A percentile compares a stretch with the other conserved stretches of the same genome.
These are phyloP conservation scores for Enhydra lutris DNA, from an alignment of 2,113 vertebrate genomes.

Conservation along the genomic window DNA sequence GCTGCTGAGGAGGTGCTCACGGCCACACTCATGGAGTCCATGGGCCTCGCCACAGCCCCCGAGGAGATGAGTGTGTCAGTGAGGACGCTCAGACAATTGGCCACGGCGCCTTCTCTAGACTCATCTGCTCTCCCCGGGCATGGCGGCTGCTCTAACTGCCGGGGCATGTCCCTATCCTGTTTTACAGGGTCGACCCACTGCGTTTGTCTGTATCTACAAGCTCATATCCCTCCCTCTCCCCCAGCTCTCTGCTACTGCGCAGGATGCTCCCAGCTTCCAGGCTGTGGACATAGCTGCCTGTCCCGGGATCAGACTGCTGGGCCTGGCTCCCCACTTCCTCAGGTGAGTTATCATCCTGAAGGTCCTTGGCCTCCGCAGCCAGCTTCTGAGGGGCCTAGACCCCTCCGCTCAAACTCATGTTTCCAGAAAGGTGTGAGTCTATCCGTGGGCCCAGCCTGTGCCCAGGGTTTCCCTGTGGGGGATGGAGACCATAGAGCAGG, in stretches of 20 bases:
- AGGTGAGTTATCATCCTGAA: background rate
- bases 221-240: background rate
- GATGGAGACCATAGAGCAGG: fast-evolving
- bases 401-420: background rate
- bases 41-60: background rate
- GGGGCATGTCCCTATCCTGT: background rate
- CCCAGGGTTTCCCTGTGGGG: background rate
- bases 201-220: background rate
- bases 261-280: background rate
- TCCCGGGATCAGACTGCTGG: background rate
- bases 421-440: background rate
- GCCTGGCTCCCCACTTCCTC: background rate
- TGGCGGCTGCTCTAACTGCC: background rate
- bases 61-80: background rate
- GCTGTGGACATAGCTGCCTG: background rate
- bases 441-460: background rate
- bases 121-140: background rate
- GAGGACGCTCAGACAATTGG: too few relatives aligned
- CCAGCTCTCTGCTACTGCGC: background rate
- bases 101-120: background rate
- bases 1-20: background rate
- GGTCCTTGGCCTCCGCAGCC: background rate
- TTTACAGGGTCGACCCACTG: background rate
- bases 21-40: background rate
- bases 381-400: background rate